Conservation (phyloP, 2,113 vertebrate species). For the Abramis brama region DNA sequence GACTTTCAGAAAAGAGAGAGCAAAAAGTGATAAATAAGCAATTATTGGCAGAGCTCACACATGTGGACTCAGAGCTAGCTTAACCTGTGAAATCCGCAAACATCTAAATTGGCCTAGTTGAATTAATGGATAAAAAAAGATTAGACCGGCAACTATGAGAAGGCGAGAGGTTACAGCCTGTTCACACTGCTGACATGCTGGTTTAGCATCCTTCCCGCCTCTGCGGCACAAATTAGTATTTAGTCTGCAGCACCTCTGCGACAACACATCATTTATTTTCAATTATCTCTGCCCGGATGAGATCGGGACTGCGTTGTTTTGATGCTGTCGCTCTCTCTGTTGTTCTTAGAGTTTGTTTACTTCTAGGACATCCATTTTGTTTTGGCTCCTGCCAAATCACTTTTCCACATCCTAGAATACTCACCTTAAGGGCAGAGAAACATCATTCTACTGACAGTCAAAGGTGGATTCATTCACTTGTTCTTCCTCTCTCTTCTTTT, state of each 20-base stretch:
- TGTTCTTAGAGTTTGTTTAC: conserved; percentile 45
- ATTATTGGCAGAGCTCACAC: conserved; percentile 11
- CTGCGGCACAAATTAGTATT: conserved; percentile 74
- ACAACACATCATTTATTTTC: conserved; percentile 75
- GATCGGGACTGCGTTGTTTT: conserved; percentile 59
- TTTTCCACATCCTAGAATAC: background rate
- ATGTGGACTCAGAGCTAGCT: conserved; percentile 16
- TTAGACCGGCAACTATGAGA: background rate
- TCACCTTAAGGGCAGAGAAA: conserved; percentile 50
- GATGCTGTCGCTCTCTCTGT: conserved; percentile 51
- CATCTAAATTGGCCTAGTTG: conserved; percentile 8
- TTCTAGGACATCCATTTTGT: conserved; percentile 3
- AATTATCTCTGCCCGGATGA: conserved; percentile 69
- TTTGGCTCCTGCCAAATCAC: conserved; percentile 23
- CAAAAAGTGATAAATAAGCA: conserved; percentile 44
- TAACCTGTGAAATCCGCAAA: conserved; percentile 26
- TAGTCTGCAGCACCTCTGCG: conserved; percentile 72
- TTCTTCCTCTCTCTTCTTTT: background rate
- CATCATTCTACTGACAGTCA: conserved; percentile 15
- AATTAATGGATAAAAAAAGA: conserved; percentile 10
- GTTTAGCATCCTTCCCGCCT: conserved; percentile 42
- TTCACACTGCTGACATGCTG: conserved; percentile 29
- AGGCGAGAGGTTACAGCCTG: conserved; percentile 17
- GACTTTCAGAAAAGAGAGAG: background rate
- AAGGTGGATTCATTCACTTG: background rate